Evolutionary conservation across 2,888 invertebrate species (phyloP), one percentile per base, ranked within the genome.

Genomic region (Ophion slaviceki): DNA sequence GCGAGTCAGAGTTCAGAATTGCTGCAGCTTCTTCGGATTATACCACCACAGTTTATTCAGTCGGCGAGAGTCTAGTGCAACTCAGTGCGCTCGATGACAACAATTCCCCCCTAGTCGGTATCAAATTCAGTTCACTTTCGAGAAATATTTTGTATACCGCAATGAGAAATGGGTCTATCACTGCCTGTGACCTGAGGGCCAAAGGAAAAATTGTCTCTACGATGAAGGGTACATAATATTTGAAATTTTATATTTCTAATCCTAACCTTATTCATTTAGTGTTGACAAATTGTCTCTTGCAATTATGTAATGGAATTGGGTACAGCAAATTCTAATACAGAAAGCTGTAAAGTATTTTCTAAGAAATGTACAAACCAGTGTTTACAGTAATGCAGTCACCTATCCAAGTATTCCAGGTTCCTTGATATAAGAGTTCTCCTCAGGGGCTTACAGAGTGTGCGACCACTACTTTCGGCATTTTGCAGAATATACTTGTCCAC

Each of bases 101-200:
- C 89, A 88, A 92, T 62, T 94, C 95, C 68, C 90, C 93, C 2
- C 92, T 96, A 8, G 94, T 95, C 0, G 96, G 96, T 76, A 94
- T 96, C 10, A 95, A 95, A 87, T 96, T 96, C 91, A 95, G 95
- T 90, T 95, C 95, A 0, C 94, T 93, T 24, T 95, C 96, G 76
- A 95, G 95, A 75, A 94, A 96, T 90, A 93, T 96, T 67, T 88
- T 97, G 32, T 96, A 96, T 90, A 95, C 95, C 0, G 95, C 95
- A 0, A 95, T 95, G 0, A 93, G 94, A 66, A 95, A 96, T 91
- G 96, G 96, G 0, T 88, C 92, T 32, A 94, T 97, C 47, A 95
- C 95, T 89, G 91, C 96, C 75, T 96, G 96, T 95, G 97, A 97
- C 92, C 94, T 96, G 2, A 94, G 97, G 90, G 93, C 94, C 0